Evolutionary conservation across 2,797 vertebrate genomes (phyloP).

Genomic region (Momotus momota): DNA sequence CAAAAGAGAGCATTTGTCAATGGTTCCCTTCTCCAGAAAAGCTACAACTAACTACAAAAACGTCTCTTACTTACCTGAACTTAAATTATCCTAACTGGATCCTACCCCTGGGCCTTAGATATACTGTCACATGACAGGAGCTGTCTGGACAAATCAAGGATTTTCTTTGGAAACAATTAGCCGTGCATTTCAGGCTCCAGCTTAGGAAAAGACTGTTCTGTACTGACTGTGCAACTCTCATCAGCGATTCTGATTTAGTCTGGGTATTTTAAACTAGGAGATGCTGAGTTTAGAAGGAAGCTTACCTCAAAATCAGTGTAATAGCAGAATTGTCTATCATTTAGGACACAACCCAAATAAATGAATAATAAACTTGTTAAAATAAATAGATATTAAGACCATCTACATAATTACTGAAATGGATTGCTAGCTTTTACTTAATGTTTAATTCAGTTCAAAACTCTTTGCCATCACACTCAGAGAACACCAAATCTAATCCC

Average conservation of each 20-base stretch:
- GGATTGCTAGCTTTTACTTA: neutral
- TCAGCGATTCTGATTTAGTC: neutral
- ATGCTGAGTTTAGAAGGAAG: neutral
- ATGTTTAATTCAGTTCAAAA: neutral
- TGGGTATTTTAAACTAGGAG: neutral
- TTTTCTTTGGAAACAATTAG: conserved; percentile 60
- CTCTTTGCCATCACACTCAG: neutral
- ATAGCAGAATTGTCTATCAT: neutral
- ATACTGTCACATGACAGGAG: neutral
- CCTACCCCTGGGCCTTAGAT: conserved; percentile 1
- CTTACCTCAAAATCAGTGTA: neutral
- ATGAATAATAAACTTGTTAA: neutral
- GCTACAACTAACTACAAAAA: neutral
- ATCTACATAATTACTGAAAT: neutral
- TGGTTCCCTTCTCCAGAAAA: neutral
- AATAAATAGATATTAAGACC: neutral
- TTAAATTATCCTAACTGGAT: neutral
- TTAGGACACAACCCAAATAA: neutral
- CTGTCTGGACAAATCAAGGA: conserved; percentile 26
- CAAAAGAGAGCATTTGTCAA: neutral
- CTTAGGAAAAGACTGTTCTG: neutral
- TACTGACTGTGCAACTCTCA: neutral
- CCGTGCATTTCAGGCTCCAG: conserved; percentile 1
- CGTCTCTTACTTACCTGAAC: conserved; percentile 33
- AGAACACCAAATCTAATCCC: neutral